A percentile compares a stretch with the other conserved stretches of the same genome.
phyloP scores from a whole-genome alignment of 2,888 invertebrate species.

The Lithophane socia region DNA sequence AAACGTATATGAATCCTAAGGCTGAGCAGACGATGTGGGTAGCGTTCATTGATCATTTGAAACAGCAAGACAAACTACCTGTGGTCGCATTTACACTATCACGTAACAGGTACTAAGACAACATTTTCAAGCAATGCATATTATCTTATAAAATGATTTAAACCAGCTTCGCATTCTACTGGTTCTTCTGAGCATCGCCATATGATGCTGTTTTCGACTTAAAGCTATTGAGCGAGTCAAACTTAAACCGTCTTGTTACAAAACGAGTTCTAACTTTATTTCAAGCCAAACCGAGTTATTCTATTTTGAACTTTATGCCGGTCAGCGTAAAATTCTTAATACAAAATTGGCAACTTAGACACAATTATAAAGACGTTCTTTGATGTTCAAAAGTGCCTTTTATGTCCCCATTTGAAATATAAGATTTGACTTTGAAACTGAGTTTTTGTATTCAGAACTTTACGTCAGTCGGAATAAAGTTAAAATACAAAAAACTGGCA shows the following conservation, averaged over 20 bases:
- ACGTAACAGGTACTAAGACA: constrained; percentile 92
- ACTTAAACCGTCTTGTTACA: neutral
- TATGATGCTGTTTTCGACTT: neutral
- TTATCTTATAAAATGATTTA: neutral
- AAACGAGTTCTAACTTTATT: neutral
- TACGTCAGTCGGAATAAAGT: neutral
- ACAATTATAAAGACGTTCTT: neutral
- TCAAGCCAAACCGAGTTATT: neutral
- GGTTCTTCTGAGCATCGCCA: neutral
- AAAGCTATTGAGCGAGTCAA: neutral
- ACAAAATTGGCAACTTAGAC: neutral
- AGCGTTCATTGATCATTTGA: constrained; percentile 95
- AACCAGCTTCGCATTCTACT: neutral
- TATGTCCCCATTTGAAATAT: no score
- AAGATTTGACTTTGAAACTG: no score
- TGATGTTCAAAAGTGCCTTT: no score
- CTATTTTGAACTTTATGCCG: neutral
- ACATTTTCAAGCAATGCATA: neutral
- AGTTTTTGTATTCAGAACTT: neutral
- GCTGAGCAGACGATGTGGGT: constrained; percentile 96
- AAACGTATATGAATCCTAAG: constrained; percentile 88
- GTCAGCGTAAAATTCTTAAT: neutral
- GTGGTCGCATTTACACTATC: constrained; percentile 98
- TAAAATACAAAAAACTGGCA: neutral
- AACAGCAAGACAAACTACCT: constrained; percentile 95